A percentile compares a stretch with the other conserved stretches of the same genome.
Conservation (phyloP, 2,113 vertebrate species). For the Corythornis madagascariensis region DNA sequence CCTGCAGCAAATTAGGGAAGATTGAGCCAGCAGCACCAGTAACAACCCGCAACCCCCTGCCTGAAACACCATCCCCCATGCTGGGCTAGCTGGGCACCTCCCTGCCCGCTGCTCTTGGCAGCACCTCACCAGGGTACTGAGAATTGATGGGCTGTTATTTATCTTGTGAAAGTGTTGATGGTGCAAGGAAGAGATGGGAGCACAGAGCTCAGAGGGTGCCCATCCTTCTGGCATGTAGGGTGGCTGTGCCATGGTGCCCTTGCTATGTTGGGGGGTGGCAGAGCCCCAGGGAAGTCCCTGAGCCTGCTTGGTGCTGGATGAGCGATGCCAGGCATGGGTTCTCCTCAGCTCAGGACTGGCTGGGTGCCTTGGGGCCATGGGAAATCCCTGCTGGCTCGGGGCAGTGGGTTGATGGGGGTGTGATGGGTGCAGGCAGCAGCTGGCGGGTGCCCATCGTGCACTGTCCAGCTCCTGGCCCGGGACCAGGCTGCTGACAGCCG, state of each 20-base stretch:
- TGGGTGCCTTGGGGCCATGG: neutral
- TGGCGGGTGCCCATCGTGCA: fast-evolving
- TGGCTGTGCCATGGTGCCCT: neutral
- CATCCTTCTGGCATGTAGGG: fast-evolving
- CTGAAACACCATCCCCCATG: fast-evolving
- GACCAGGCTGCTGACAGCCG: neutral
- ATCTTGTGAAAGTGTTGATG: fast-evolving
- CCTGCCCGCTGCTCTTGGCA: neutral
- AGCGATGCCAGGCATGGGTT: neutral
- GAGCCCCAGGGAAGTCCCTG: fast-evolving
- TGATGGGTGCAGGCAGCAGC: neutral
- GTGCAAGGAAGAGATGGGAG: neutral
- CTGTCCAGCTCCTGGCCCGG: neutral
- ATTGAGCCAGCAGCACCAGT: neutral
- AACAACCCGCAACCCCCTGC: neutral
- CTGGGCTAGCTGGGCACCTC: neutral
- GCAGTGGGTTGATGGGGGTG: neutral
- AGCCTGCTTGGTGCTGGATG: neutral
- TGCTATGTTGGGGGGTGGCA: fast-evolving
- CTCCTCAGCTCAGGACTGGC: neutral
- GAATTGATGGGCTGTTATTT: neutral
- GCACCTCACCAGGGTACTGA: fast-evolving
- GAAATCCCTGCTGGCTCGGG: neutral
- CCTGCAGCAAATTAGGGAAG: slow-evolving; percentile 12
- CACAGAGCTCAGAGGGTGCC: neutral